Evolutionary conservation across 2,888 invertebrate species (phyloP).

Genomic region (Coleophora deauratella): DNA sequence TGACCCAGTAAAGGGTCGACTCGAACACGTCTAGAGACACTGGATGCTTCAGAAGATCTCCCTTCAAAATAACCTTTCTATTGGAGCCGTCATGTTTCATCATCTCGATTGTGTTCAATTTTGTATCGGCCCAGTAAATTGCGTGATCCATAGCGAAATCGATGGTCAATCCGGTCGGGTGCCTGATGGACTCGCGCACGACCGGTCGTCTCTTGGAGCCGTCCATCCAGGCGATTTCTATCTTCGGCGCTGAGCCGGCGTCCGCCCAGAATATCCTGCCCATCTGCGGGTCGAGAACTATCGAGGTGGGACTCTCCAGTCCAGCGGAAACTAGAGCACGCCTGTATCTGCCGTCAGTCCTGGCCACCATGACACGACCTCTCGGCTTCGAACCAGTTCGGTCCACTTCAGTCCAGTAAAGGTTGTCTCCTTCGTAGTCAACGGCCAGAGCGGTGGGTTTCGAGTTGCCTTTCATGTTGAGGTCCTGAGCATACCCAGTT

Average conservation of each 20-base stretch:
- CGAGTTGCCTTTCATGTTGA: constrained; percentile 86
- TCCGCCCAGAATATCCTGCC: constrained; percentile 97
- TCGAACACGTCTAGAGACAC: constrained; percentile 95
- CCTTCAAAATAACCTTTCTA: constrained; percentile 80
- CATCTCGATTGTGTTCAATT: constrained; percentile 91
- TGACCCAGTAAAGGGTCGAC: constrained; percentile 94
- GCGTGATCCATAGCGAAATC: constrained; percentile 93
- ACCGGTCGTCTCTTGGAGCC: constrained; percentile 89
- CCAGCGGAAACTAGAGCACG: constrained; percentile 85
- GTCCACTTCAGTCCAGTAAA: constrained; percentile 95
- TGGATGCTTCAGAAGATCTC: constrained; percentile 84
- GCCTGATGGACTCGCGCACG: constrained; percentile 86
- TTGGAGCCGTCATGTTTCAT: constrained; percentile 87
- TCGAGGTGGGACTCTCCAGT: constrained; percentile 89
- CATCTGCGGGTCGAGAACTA: constrained; percentile 89
- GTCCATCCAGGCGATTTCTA: constrained; percentile 98
- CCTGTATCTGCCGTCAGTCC: constrained; percentile 91
- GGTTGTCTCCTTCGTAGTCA: constrained; percentile 94
- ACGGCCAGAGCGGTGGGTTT: constrained; percentile 93
- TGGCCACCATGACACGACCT: constrained; percentile 89
- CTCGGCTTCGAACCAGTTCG: constrained; percentile 82
- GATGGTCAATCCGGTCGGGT: constrained; percentile 91
- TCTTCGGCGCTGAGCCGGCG: constrained; percentile 91
- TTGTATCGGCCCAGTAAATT: constrained; percentile 97
- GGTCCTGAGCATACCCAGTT: constrained; percentile 88